Evolutionary conservation across 2,113 vertebrate genomes (phyloP).

Genomic region (Xerus inauris): DNA sequence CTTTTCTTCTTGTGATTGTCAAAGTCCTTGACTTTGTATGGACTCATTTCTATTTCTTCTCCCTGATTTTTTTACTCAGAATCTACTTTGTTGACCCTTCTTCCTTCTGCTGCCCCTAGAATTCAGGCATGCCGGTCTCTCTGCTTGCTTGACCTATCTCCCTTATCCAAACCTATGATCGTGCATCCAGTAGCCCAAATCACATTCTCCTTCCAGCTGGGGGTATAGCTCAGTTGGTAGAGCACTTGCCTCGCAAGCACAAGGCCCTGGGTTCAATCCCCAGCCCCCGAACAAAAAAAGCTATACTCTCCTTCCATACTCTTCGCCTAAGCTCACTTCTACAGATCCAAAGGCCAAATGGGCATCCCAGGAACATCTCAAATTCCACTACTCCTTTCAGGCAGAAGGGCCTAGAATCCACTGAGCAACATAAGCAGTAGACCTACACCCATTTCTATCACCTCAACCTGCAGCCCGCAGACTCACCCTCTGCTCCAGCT

Average conservation of each 20-base stretch:
- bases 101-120: background rate
- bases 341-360: background rate
- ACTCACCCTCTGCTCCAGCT: background rate
- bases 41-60: too few relatives aligned
- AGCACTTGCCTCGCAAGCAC: too few relatives aligned
- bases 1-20: background rate
- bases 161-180: background rate
- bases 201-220: background rate
- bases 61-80: background rate
- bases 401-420: background rate
- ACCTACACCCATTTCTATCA: background rate
- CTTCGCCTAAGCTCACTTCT: background rate
- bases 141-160: background rate
- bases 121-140: background rate
- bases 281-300: too few relatives aligned
- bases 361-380: background rate
- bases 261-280: too few relatives aligned
- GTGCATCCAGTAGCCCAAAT: background rate
- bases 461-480: background rate
- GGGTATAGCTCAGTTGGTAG: too few relatives aligned
- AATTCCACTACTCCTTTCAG: background rate
- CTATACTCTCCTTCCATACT: background rate
- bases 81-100: background rate
- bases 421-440: background rate
- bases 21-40: rapidly evolving